These are phyloP conservation scores for Platorchestia sp. DNA, from an alignment of 1,140 invertebrate genomes.

Conservation along the genomic window DNA sequence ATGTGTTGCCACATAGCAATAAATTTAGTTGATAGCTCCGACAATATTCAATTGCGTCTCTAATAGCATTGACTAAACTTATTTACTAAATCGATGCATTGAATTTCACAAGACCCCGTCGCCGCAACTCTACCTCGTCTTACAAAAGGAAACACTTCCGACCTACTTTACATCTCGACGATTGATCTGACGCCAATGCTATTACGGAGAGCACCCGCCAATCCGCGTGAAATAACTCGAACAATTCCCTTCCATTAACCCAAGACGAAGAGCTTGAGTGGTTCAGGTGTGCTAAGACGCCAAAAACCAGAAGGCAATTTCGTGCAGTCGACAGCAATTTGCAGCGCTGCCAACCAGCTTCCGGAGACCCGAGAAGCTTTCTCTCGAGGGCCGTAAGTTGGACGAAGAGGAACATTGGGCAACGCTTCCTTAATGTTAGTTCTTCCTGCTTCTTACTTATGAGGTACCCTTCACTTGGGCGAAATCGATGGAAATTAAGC, in stretches of 20 bases:
- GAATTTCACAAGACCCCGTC: not conserved
- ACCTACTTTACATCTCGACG: not conserved
- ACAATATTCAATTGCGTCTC: too few species aligned
- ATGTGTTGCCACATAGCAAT: too few species aligned
- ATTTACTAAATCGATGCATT: too few species aligned
- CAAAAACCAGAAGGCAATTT: not conserved
- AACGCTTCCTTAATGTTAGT: not conserved
- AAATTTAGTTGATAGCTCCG: not conserved
- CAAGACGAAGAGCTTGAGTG: not conserved
- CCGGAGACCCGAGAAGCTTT: slow-evolving; percentile 4
- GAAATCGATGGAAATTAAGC: not conserved
- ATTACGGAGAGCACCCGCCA: not conserved
- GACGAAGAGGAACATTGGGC: not conserved
- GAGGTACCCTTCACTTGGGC: not conserved
- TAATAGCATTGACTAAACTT: too few species aligned
- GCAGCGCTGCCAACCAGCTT: not conserved
- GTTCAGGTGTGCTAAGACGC: not conserved
- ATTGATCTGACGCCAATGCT: not conserved
- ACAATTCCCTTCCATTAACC: not conserved
- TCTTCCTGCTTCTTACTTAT: not conserved
- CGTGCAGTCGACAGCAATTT: not conserved
- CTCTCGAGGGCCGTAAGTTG: not conserved
- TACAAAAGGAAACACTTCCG: not conserved
- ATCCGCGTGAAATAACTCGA: not conserved
- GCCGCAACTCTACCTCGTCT: not conserved